Base-by-base conservation (phyloP, 1,140 invertebrate species). In the Drosophila oshimai region DNA sequence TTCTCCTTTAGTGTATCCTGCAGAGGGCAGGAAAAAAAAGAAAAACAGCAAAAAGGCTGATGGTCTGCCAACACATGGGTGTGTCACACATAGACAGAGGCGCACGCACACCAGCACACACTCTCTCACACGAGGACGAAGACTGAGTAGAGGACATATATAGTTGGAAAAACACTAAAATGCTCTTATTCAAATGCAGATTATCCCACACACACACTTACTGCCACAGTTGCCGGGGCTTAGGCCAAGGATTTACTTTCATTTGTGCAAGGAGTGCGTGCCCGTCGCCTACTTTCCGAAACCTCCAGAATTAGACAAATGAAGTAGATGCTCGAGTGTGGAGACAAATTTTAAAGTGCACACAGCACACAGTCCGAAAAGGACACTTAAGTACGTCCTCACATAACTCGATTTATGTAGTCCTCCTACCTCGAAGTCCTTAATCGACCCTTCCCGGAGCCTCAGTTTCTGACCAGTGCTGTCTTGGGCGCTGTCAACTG, bases 171-270 rank as follows among this genome's bases (percentile, higher is more conserved):
- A 79, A 89, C 84, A 89, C 84, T 89, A 83, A 89, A 89, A 89
- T 83, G 84, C 84, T 89, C 78, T 89, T 89, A 89, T 89, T 89
- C 84, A 89, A 89, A 89, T 89, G 84, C 84, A 84, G 84, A 89
- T 89, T 89, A 89, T 89, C 84, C 84, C 75, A 55, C 70, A 57
- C 26, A 22, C 61, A 29, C 26, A 22, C 36, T 33, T 60, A 70
- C 62, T 39, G 65, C 47, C 36, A 76, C 74, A 62, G 36, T 64
- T 49, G 44, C 17, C 54, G 47, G 49, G 74, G 71, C 79, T 84
- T 86, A 86, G 79, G 61, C 75, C 71, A 72, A 84, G 80, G 79
- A 84, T 86, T 84, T 84, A 84, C 74, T 84, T 86, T 84, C 80
- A 75, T 84, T 84, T 84, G 75, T 67, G 57, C 61, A 58, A 84